A percentile compares a stretch with the other conserved stretches of the same genome.
Evolutionary conservation across 1,140 invertebrate genomes (phyloP).

Genomic region (Globodera rostochiensis): DNA sequence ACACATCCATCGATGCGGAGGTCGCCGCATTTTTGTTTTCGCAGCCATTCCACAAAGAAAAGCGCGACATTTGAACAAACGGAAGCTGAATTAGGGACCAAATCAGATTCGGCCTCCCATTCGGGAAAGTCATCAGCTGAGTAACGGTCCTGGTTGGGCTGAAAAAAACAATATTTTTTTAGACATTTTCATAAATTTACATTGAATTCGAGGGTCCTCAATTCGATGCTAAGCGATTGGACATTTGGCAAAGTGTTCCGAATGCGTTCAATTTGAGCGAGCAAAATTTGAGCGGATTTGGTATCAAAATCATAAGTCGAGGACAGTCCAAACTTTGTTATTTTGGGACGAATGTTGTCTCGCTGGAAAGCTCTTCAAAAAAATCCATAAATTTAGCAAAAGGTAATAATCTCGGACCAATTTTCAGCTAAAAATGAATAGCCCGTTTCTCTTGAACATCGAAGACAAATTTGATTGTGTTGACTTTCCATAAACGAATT

Average conservation of each 20-base stretch:
- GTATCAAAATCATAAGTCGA: neutral
- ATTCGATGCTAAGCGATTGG: neutral
- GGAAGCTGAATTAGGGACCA: neutral
- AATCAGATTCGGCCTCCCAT: neutral
- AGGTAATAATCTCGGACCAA: neutral
- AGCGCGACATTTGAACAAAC: neutral
- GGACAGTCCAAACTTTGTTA: neutral
- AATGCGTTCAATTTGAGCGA: constrained; percentile 11
- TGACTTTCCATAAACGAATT: too few relatives aligned
- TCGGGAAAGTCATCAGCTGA: neutral
- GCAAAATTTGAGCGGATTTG: neutral
- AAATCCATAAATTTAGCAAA: neutral
- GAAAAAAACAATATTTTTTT: neutral
- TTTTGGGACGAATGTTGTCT: neutral
- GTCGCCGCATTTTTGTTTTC: neutral
- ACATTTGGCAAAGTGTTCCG: constrained; percentile 9
- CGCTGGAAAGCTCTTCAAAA: constrained; percentile 2
- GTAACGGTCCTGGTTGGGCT: neutral
- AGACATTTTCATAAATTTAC: neutral
- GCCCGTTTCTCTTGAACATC: too few relatives aligned
- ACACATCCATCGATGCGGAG: neutral
- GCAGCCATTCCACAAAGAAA: neutral
- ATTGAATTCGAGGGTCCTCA: neutral
- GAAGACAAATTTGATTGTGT: too few relatives aligned
- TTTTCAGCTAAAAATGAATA: neutral